These are phyloP conservation scores for Panagrolaimus sp. DNA, from an alignment of 1,140 invertebrate genomes.

Conservation along the genomic window DNA sequence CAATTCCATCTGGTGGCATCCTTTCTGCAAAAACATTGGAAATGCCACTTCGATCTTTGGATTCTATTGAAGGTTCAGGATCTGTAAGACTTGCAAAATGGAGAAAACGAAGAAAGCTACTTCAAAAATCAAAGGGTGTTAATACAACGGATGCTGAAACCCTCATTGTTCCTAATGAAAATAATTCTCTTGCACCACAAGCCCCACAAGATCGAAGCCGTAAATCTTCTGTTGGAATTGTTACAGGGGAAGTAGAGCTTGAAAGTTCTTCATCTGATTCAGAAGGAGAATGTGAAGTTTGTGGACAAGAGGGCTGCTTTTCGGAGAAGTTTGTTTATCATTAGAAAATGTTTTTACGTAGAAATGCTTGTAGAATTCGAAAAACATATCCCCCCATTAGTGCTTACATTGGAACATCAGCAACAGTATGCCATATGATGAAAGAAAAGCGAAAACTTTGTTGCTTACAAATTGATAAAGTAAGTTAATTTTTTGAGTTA, in stretches of 20 bases:
- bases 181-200: background rate
- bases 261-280: background rate
- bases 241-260: background rate
- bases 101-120: background rate
- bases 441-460: conserved; percentile 91
- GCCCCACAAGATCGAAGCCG: background rate
- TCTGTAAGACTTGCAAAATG: background rate
- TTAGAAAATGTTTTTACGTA: background rate
- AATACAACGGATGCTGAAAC: conserved; percentile 22
- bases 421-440: conserved; percentile 86
- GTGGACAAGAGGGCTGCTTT: background rate
- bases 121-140: conserved; percentile 21
- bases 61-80: background rate
- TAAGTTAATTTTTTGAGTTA: conserved; percentile 60
- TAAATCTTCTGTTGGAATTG: conserved; percentile 13
- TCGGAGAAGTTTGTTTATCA: background rate
- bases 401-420: conserved; percentile 92
- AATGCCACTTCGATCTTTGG: background rate
- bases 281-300: background rate
- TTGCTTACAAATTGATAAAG: conserved; percentile 86
- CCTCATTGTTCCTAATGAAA: conserved; percentile 6
- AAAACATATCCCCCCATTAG: conserved; percentile 94
- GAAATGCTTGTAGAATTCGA: conserved; percentile 68
- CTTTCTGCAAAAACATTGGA: background rate
- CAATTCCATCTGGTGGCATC: background rate